phyloP scores from a whole-genome alignment of 2,113 vertebrate genomes.

The Atrichornis clamosus region DNA sequence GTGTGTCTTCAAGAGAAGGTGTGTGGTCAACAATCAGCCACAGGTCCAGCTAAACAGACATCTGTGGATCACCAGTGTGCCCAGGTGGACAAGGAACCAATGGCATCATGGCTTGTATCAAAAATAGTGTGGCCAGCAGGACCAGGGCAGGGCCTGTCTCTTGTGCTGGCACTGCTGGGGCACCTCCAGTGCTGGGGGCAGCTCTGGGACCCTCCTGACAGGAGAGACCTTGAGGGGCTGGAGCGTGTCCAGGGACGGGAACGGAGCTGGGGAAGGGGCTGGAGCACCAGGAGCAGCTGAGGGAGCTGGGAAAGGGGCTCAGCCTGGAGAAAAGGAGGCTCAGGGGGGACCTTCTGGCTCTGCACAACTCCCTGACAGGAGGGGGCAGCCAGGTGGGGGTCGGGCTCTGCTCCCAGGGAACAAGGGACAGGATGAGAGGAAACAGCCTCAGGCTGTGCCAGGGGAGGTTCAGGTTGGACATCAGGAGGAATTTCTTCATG shows the following conservation, averaged over 20 bases:
- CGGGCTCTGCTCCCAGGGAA: not conserved
- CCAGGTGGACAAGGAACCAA: not conserved
- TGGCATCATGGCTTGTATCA: not conserved
- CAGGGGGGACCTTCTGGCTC: not conserved
- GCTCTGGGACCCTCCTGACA: not conserved
- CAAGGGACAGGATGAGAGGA: not conserved
- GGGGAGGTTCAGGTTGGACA: not conserved
- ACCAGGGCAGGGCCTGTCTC: not conserved
- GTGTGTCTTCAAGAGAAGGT: not conserved
- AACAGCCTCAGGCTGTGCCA: not conserved
- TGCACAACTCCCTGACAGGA: not conserved
- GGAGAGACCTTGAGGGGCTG: not conserved
- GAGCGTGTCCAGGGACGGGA: not conserved
- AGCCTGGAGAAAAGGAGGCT: not conserved
- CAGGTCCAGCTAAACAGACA: not conserved
- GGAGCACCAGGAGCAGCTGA: not conserved
- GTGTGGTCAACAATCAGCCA: not conserved
- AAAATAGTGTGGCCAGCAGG: not conserved
- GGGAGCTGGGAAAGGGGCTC: not conserved
- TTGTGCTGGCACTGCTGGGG: not conserved
- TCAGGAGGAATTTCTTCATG: not conserved
- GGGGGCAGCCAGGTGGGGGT: not conserved
- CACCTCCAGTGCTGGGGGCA: not conserved
- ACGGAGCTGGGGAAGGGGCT: not conserved
- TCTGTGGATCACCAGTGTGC: not conserved